Base-by-base conservation (phyloP, 2,797 vertebrate species). In the Typhlichthys subterraneus region DNA sequence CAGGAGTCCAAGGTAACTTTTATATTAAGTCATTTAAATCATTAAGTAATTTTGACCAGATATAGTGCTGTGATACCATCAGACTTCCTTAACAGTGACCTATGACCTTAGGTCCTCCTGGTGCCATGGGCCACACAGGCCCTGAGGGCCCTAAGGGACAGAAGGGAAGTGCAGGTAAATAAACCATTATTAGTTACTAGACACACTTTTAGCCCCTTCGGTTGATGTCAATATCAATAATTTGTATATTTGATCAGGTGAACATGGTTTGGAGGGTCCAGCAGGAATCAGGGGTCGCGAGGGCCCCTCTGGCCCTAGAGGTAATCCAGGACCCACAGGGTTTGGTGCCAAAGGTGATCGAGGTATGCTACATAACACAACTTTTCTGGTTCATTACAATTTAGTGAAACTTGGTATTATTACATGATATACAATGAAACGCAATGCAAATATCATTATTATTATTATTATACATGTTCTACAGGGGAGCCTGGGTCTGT, bases 111-210 rank as follows among this genome's bases (percentile, higher is more conserved):
- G 94, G 95, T 70, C 9, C 86, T 75, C 93, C 93, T 42, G 96
- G 96, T 79, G 53, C 62, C 3, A 79, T 86, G 10, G 97, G 97
- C 45, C 93, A 92, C 14, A 53, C 87, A 63, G 97, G 97, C 53
- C 88, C 88, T 5, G 94, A 97, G 64, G 97, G 96, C 80, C 92
- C 91, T 0, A 98, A 95, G 85, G 97, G 97, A 78, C 96, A 96
- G 70, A 99, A 98, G 81, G 97, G 97, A 90, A 95, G 47, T 19
- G 67, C 91, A 89, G 97, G 97, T 98, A 89, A 82, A 88, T 51
- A 67, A 2, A 55, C 9, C 0, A 23, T 23, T 23, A 6, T 3
- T 58, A 33, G 23, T 1, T 46, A 31, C 11, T 48, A 47, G 14
- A 4, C 48, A 12, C 8, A 12, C 1, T 29, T 23, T 49, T 13